phyloP scores from a whole-genome alignment of 2,113 vertebrate species.

The Mastomys coucha region DNA sequence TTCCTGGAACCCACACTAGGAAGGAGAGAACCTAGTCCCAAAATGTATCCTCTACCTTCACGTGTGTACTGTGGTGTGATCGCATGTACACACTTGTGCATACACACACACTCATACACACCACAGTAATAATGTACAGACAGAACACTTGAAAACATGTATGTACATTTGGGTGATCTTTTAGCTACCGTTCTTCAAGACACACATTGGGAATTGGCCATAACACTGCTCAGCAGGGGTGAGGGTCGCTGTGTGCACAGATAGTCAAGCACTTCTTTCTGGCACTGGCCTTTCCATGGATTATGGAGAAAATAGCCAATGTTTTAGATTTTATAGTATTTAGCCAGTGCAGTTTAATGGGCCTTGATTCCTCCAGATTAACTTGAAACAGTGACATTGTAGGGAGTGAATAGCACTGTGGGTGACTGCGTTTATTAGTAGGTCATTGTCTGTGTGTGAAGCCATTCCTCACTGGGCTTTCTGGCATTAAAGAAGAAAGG shows the following conservation, averaged over 20 bases:
- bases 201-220: not conserved
- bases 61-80: not conserved
- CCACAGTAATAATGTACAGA: not conserved
- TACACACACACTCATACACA: not conserved
- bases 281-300: not conserved
- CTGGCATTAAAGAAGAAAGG: not conserved
- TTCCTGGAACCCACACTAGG: not conserved
- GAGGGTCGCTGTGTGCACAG: not conserved
- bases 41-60: not conserved
- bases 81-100: not conserved
- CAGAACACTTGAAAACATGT: conserved; percentile 12
- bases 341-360: conserved; percentile 19
- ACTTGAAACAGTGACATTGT: conserved; percentile 47
- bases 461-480: conserved; percentile 2
- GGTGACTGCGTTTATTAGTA: not conserved
- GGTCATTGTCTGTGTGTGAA: not conserved
- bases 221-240: conserved; percentile 48
- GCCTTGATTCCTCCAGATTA: conserved; percentile 61
- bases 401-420: not conserved
- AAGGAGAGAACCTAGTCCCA: not conserved
- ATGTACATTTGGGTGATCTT: conserved; percentile 40
- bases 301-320: not conserved
- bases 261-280: conserved; percentile 35
- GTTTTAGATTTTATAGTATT: conserved; percentile 53
- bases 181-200: conserved; percentile 10